A percentile compares a stretch with the other conserved stretches of the same genome.
These are phyloP conservation scores for Chauna torquata DNA, from an alignment of 2,113 vertebrate species.

Conservation along the genomic window DNA sequence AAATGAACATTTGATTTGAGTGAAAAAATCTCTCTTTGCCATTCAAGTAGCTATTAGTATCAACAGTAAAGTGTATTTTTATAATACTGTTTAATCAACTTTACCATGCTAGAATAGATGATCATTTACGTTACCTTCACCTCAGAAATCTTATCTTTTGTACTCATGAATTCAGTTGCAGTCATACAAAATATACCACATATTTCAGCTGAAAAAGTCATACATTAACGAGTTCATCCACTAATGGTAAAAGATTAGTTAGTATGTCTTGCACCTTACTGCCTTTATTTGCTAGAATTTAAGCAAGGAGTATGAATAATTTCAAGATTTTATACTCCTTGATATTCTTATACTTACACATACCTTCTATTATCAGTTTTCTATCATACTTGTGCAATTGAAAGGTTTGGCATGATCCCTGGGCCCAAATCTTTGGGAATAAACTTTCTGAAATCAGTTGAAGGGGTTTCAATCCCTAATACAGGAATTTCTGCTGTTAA, in stretches of 20 bases:
- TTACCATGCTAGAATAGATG: not conserved
- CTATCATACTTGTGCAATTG: not conserved
- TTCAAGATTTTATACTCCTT: not conserved
- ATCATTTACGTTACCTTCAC: not conserved
- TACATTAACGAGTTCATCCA: not conserved
- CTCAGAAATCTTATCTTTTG: not conserved
- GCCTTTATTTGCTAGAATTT: not conserved
- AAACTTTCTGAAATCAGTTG: not conserved
- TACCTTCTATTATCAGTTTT: not conserved
- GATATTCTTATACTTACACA: not conserved
- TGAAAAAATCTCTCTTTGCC: not conserved
- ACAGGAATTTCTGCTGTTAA: not conserved
- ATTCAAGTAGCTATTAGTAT: not conserved
- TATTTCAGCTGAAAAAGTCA: not conserved
- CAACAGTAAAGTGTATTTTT: not conserved
- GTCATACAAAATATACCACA: not conserved
- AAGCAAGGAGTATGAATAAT: not conserved
- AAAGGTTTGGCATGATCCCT: not conserved
- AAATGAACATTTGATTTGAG: not conserved
- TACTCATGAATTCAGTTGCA: not conserved
- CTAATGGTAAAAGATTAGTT: not conserved
- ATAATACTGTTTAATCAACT: not conserved
- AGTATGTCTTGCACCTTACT: not conserved
- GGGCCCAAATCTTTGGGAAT: not conserved
- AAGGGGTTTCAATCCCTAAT: not conserved